Evolutionary conservation across 2,888 invertebrate species (phyloP).

Genomic region (Meiosimyza platycephala): DNA sequence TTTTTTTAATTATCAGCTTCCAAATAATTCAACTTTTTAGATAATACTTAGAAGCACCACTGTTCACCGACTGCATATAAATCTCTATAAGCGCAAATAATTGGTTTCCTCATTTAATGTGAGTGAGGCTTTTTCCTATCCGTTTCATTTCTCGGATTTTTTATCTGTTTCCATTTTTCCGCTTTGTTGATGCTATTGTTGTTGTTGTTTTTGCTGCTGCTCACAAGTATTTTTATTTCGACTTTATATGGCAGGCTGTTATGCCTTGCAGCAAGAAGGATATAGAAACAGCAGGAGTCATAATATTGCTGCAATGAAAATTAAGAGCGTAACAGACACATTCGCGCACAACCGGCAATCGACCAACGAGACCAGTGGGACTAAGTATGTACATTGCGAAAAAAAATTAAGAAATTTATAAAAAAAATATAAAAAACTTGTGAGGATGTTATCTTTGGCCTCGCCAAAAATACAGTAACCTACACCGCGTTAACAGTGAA

Average conservation of each 20-base stretch:
- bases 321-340: slow-evolving; percentile 12
- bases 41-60: not conserved
- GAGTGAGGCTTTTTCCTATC: slow-evolving; percentile 51
- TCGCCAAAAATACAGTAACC: no score
- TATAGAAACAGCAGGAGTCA: slow-evolving; percentile 35
- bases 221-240: slow-evolving; percentile 11
- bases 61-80: slow-evolving; percentile 36
- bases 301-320: slow-evolving; percentile 44
- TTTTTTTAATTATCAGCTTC: no score
- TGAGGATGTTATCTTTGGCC: no score
- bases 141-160: slow-evolving; percentile 46
- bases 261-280: slow-evolving; percentile 20
- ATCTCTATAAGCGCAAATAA: slow-evolving; percentile 64
- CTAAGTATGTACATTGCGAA: no score
- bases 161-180: slow-evolving; percentile 12
- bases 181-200: slow-evolving; percentile 18
- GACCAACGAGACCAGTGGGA: no score
- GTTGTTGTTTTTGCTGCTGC: slow-evolving; percentile 28
- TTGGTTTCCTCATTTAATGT: slow-evolving; percentile 65
- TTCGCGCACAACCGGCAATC: no score
- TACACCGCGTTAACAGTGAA: no score
- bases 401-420: no score
- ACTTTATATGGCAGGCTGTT: not conserved
- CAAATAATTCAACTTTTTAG: no score
- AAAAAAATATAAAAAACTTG: no score